Conservation (phyloP, 2,888 invertebrate species). For the Electrophaes corylata region DNA sequence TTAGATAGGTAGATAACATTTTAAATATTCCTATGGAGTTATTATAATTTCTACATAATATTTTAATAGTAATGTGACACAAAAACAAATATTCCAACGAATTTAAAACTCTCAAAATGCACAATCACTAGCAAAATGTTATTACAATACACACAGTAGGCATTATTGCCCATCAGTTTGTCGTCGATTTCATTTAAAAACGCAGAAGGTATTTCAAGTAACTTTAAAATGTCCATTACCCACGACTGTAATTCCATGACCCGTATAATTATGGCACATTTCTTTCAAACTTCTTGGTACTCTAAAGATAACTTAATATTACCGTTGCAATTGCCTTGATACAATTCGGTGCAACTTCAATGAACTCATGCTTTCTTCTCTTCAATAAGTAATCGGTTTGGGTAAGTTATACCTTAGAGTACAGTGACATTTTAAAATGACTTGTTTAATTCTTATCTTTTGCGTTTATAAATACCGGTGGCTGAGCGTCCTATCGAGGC, state of each 20-base stretch:
- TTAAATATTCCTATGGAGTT: not conserved
- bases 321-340: too few relatives aligned
- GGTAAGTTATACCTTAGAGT: not conserved
- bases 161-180: constrained; percentile 23
- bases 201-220: constrained; percentile 2
- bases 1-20: constrained; percentile 2
- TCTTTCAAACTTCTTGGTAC: too few relatives aligned
- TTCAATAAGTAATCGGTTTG: too few relatives aligned
- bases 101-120: constrained; percentile 32
- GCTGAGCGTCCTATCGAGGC: constrained; percentile 62
- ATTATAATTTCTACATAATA: not conserved
- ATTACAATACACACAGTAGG: constrained; percentile 16
- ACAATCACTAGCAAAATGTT: constrained; percentile 28
- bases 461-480: constrained; percentile 37
- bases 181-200: constrained; percentile 20
- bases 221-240: constrained; percentile 21
- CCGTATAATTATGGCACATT: too few relatives aligned
- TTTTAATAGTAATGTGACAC: not conserved
- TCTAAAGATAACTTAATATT: too few relatives aligned
- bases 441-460: not conserved
- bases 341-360: too few relatives aligned
- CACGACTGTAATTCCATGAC: too few relatives aligned
- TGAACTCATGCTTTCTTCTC: too few relatives aligned
- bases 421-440: constrained; percentile 17
- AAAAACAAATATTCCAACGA: constrained; percentile 2